Base-by-base conservation (phyloP, 1,140 invertebrate species). In the Agraylea sexmaculata region DNA sequence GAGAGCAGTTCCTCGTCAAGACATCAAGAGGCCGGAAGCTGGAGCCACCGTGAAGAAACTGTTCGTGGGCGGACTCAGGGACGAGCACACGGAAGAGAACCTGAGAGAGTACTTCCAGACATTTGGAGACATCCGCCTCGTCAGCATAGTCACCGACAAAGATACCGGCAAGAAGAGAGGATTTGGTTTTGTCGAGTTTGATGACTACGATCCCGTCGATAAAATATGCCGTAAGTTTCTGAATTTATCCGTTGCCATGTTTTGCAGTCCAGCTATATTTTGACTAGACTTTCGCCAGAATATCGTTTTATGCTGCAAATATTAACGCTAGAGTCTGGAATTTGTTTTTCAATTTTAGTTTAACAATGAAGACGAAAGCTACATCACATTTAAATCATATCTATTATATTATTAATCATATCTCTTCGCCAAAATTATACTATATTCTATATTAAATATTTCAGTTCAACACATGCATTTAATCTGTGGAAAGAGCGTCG, bases 191-290 rank as follows among this genome's bases (percentile, higher is more conserved):
- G 83, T 96, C 13, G 88, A 92, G 60, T 96, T 92, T 59, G 87
- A 94, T 60, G 91, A 95, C 58, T 94, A 93, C 62, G 91, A 95
- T 68, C 81, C 89, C 11, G 91, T 96, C 42, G 90, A 95, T 54
- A 94, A 95, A 71, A 83, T 92, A 54, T 87, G 88, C 54, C 74
- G 83, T 85, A 65, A 75, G 76, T 74, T 46, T 39, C 40, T 45
- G 37, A 36, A 53, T 36, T 40, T 21, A 41, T 42, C n/a, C n/a
- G n/a, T n/a, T n/a, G n/a, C n/a, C n/a, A n/a, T n/a, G 22, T 29
- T 23, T 34, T 43, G 48, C 48, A 50, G 48, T 45, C 48, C 48
- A 50, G 48, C 48, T 50, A 50, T 50, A 50, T 45, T 39, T 44
- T 44, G 42, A 42, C 23, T 43, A 13, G 16, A 6, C 31, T 34